Evolutionary conservation across 1,140 invertebrate genomes (phyloP).

Genomic region (Pseudomyrmex gracilis): DNA sequence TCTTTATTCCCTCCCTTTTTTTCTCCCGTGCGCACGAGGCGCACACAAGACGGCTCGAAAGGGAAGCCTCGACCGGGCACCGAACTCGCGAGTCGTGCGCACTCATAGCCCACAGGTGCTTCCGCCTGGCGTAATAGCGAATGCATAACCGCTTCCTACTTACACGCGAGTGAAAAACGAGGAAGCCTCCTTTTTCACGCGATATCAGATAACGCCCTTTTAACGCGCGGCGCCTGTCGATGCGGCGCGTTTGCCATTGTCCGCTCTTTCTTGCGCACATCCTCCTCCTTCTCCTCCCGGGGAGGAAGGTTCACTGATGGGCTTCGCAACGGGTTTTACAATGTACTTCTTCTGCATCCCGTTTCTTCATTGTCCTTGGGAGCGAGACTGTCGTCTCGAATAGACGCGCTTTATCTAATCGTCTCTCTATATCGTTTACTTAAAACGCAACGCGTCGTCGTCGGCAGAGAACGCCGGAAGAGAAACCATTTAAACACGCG

Average conservation of each 20-base stretch:
- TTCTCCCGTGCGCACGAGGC: slow-evolving; percentile 4
- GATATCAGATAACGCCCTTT: slow-evolving; percentile 60
- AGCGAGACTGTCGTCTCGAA: neutral
- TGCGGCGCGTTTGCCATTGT: slow-evolving; percentile 32
- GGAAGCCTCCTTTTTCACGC: slow-evolving; percentile 54
- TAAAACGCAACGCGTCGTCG: no score
- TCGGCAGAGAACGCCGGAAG: slow-evolving; percentile 2
- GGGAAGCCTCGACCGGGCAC: slow-evolving; percentile 76
- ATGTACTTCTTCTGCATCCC: neutral
- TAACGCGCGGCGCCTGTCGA: slow-evolving; percentile 22
- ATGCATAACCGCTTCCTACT: slow-evolving; percentile 77
- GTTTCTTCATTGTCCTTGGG: slow-evolving; percentile 33
- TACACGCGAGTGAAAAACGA: slow-evolving; percentile 61
- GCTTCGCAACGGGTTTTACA: neutral
- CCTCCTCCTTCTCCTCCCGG: neutral
- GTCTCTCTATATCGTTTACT: no score
- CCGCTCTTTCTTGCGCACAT: neutral
- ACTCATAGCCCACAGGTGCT: slow-evolving; percentile 71
- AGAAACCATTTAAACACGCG: neutral
- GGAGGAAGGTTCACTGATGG: no score
- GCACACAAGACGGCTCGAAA: slow-evolving; percentile 55
- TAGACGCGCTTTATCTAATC: no score
- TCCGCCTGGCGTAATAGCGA: slow-evolving; percentile 76
- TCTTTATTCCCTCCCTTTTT: slow-evolving; percentile 15
- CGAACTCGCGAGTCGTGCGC: slow-evolving; percentile 75